Percentiles rank a stretch among this genome's conserved stretches.
These are phyloP conservation scores for Clarias macrocephalus DNA, from an alignment of 2,113 vertebrate genomes.

Conservation along the genomic window DNA sequence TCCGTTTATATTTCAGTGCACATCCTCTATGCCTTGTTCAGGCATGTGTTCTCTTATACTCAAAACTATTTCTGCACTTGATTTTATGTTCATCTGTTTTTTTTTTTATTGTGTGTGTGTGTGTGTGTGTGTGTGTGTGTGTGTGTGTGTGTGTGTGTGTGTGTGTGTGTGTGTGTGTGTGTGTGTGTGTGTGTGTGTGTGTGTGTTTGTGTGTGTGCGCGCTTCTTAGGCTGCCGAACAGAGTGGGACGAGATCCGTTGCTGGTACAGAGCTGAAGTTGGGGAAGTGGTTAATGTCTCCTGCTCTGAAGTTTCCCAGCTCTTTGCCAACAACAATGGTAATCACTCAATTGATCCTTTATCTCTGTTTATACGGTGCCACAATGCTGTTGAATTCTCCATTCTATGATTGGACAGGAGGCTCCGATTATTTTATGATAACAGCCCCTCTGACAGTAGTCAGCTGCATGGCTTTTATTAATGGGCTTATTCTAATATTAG, in stretches of 20 bases:
- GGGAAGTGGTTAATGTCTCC: conserved; percentile 67
- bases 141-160: no score
- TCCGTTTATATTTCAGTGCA: background rate
- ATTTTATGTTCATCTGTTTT: background rate
- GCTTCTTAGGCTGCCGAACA: conserved; percentile 65
- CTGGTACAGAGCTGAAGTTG: conserved; percentile 68
- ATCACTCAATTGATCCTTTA: background rate
- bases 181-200: background rate
- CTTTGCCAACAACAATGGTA: conserved; percentile 69
- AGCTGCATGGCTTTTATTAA: background rate
- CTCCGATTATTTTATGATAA: background rate
- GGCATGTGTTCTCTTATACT: background rate
- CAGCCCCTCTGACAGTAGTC: background rate
- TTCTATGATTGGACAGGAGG: background rate
- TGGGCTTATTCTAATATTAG: background rate
- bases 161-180: background rate
- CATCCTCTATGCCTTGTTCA: background rate
- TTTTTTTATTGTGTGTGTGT: no score
- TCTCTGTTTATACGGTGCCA: background rate
- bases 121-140: no score
- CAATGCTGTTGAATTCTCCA: background rate
- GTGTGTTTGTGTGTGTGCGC: background rate
- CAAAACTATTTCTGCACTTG: background rate
- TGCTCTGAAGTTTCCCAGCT: conserved; percentile 71
- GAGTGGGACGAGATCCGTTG: conserved; percentile 69